Evolutionary conservation across 2,113 vertebrate species (phyloP).

Genomic region (Pseudopodoces humilis): DNA sequence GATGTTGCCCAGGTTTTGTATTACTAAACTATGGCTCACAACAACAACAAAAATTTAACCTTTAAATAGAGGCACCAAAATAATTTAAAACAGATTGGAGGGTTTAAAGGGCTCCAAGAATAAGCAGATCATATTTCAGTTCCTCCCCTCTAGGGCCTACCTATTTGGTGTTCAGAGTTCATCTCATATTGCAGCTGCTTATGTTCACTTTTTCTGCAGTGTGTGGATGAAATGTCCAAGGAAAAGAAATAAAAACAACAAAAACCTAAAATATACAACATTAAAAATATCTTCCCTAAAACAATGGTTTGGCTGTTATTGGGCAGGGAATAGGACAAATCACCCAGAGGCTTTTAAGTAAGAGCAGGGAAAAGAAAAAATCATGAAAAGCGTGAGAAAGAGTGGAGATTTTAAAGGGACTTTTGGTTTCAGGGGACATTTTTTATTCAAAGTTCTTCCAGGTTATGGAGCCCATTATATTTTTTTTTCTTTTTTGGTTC

Average conservation of each 20-base stretch:
- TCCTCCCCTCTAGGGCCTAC: conserved; percentile 60
- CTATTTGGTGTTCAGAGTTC: conserved; percentile 71
- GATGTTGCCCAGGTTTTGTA: conserved; percentile 56
- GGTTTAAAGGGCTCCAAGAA: conserved; percentile 68
- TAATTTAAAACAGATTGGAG: conserved; percentile 76
- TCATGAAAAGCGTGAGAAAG: not conserved
- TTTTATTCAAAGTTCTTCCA: conserved; percentile 58
- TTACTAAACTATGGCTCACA: conserved; percentile 55
- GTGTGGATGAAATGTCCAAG: conserved; percentile 30
- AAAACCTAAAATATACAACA: conserved; percentile 49
- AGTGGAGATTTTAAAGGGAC: conserved; percentile 20
- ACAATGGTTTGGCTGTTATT: conserved; percentile 44
- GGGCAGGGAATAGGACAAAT: conserved; percentile 64
- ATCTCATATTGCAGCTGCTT: conserved; percentile 66
- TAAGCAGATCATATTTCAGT: conserved; percentile 67
- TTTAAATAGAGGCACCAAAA: conserved; percentile 72
- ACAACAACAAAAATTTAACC: conserved; percentile 71
- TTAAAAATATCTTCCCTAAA: conserved; percentile 53
- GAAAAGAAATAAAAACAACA: conserved; percentile 28
- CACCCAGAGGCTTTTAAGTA: conserved; percentile 56
- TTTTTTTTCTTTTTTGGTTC: conserved; percentile 5
- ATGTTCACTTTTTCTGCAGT: conserved; percentile 60
- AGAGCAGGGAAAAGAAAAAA: conserved; percentile 6
- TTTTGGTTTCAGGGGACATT: conserved; percentile 42
- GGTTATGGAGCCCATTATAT: conserved; percentile 35